These are phyloP conservation scores for Leptodactylus fuscus DNA, from an alignment of 2,113 vertebrate species.

Conservation along the genomic window DNA sequence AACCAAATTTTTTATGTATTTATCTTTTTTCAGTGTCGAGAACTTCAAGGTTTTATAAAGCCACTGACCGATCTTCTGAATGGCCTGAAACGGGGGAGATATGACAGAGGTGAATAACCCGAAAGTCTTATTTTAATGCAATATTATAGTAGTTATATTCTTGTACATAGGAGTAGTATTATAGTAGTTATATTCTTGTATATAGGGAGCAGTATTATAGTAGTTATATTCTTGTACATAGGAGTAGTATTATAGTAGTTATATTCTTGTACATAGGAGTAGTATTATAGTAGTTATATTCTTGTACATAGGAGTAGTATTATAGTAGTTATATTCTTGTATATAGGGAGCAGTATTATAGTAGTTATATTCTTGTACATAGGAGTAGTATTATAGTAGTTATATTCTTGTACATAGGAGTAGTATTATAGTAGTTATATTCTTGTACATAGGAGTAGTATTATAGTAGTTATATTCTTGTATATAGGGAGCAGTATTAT, in stretches of 20 bases:
- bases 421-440: conserved; percentile 3
- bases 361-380: neutral
- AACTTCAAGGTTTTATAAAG: conserved; percentile 87
- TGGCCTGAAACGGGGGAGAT: conserved; percentile 86
- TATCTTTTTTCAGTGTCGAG: conserved; percentile 78
- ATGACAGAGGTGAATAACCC: conserved; percentile 80
- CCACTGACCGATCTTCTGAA: conserved; percentile 86
- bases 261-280: neutral
- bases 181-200: neutral
- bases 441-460: conserved; percentile 2
- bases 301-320: neutral
- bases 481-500: no score
- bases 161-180: neutral
- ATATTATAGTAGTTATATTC: conserved; percentile 1
- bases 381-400: neutral
- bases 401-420: neutral
- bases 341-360: neutral
- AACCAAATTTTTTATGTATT: neutral
- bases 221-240: neutral
- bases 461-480: conserved; percentile 1
- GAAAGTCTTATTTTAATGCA: neutral
- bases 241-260: neutral
- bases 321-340: conserved; percentile 1
- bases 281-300: conserved; percentile 9
- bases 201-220: neutral